These are phyloP conservation scores for Drosophila suzukii DNA, from an alignment of 1,140 invertebrate species.

Conservation along the genomic window DNA sequence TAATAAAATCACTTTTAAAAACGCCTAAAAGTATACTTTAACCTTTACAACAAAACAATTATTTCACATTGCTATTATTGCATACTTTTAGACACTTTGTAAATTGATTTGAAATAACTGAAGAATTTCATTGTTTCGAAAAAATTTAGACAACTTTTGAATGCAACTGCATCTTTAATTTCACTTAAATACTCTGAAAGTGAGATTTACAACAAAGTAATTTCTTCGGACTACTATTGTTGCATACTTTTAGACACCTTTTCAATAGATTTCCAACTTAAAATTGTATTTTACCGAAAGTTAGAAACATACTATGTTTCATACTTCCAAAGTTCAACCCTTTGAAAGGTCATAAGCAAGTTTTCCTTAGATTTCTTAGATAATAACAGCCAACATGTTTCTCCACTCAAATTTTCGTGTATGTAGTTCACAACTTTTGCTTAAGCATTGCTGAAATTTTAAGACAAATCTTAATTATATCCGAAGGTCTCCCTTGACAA, in stretches of 20 bases:
- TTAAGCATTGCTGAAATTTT: background rate
- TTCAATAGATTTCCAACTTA: too few relatives aligned
- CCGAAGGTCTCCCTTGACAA: slow-evolving; percentile 2
- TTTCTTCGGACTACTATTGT: background rate
- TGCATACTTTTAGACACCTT: background rate
- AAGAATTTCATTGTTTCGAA: background rate
- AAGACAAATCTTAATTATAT: slow-evolving; percentile 19
- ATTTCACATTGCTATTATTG: background rate
- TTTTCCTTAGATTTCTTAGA: background rate
- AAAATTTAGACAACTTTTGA: too few relatives aligned
- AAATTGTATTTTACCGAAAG: too few relatives aligned
- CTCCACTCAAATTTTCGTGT: background rate
- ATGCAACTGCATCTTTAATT: too few relatives aligned
- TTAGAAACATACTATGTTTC: too few relatives aligned
- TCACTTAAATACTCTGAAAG: too few relatives aligned
- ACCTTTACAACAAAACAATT: too few relatives aligned
- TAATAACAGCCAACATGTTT: background rate
- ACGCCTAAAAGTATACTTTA: background rate
- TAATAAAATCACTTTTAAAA: too few relatives aligned
- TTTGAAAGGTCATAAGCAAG: background rate
- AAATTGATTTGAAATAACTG: background rate
- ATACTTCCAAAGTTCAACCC: background rate
- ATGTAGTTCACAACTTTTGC: background rate
- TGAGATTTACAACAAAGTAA: background rate
- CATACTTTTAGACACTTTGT: background rate